Evolutionary conservation across 2,888 invertebrate species (phyloP), one percentile per base, ranked within the genome.

Genomic region (Coremacera marginata): DNA sequence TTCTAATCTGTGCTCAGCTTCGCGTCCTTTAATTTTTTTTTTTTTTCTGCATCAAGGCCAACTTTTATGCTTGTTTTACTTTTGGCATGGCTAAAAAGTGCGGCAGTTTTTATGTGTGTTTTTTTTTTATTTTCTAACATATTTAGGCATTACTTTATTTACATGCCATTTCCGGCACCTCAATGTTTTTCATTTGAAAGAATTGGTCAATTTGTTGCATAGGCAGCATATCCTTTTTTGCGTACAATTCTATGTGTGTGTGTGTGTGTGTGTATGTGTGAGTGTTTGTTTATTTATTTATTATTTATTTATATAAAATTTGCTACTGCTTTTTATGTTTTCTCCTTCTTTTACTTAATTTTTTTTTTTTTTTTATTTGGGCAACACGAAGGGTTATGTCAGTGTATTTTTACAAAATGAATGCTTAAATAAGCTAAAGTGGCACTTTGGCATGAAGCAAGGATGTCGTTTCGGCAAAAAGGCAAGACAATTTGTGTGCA

Each of bases 161-260:
- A 68, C 68, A 68, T 68, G 68, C 31, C 51, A 22, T 68, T 68
- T 16, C 22, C 27, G 68, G 68, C 68, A 51, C 68, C 49, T 51
- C 31, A n/a, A 49, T 49, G 31, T 49, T 27, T 68, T 34, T 70
- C 60, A 27, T 37, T 71, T 34, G 60, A 34, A 68, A 68, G 37
- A 68, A 68, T 68, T 34, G 68, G 37, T 25, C 60, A 60, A 71
- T 71, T 71, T 57, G 60, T 71, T 71, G 71, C 22, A 19, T 68
- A 34, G 68, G 14, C 68, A 22, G 51, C 22, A 25, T 11, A 68
- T 51, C 49, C 51, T 51, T 68, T 67, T 51, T 27, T 68, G 22
- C 49, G 11, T 51, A 22, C 34, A 62, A 16, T 1, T 19, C 22
- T 11, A n/a, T 19, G 5, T 16, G 37, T 9, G 44, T 2, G 67